phyloP scores from a whole-genome alignment of 30 jellyfish, hydroid and myxozoan species.

The Hydra vulgaris region DNA sequence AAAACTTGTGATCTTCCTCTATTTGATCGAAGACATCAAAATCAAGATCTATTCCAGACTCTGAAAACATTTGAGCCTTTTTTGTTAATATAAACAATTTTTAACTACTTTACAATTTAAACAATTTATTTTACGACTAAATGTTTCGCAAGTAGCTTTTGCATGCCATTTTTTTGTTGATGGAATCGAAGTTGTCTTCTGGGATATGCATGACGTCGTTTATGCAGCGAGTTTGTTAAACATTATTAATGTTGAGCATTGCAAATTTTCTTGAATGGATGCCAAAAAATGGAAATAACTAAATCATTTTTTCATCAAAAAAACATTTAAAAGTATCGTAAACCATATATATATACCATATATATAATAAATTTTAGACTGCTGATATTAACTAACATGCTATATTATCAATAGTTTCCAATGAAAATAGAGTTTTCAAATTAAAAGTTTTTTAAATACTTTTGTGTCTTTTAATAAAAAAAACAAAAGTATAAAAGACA shows the following conservation, averaged over 20 bases:
- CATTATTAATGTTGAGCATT: background rate
- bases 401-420: too few species aligned
- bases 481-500: too few species aligned
- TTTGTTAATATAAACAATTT: background rate
- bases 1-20: conserved; percentile 24
- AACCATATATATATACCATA: too few species aligned
- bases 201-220: background rate
- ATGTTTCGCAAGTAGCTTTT: background rate
- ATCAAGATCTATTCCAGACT: conserved; percentile 29
- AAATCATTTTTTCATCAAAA: too few species aligned
- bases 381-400: too few species aligned
- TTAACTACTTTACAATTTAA: background rate
- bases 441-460: too few species aligned
- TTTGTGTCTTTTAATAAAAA: too few species aligned
- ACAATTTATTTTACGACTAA: background rate
- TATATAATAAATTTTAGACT: too few species aligned
- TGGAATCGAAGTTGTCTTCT: background rate
- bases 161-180: background rate
- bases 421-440: too few species aligned
- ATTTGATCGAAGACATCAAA: conserved; percentile 28
- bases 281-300: too few species aligned
- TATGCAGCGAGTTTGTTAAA: background rate
- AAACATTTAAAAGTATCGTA: too few species aligned
- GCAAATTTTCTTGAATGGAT: background rate
- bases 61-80: conserved; percentile 12